phyloP scores from a whole-genome alignment of 2,113 vertebrate genomes.

The Lethenteron camtschaticum region DNA sequence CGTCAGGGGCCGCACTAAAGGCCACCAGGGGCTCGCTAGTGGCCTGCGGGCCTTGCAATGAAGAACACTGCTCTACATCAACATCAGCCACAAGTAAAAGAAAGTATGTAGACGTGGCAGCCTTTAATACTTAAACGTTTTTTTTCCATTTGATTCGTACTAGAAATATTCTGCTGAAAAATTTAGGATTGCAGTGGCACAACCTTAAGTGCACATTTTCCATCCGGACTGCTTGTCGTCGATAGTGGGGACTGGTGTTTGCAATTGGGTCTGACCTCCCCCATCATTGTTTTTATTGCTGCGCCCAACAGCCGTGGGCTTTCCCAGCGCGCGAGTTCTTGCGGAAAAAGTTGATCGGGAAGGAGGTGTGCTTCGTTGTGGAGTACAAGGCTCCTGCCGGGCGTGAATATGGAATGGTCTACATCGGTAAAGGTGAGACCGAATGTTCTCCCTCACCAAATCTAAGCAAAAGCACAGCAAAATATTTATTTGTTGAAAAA shows the following conservation, averaged over 20 bases:
- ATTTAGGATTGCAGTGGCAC: background rate
- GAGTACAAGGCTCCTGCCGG: conserved; percentile 60
- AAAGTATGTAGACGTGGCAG: too few species aligned
- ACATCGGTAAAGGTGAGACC: conserved; percentile 56
- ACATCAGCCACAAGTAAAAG: too few species aligned
- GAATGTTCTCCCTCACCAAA: too few species aligned
- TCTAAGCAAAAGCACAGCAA: too few species aligned
- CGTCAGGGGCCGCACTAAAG: too few species aligned
- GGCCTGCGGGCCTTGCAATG: too few species aligned
- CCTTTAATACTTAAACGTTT: too few species aligned
- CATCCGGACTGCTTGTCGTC: background rate
- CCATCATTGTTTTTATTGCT: background rate
- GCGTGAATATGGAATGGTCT: conserved; percentile 80
- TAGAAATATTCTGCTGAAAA: background rate
- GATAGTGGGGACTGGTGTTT: background rate
- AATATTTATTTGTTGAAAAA: too few species aligned
- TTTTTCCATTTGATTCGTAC: background rate
- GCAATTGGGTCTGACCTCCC: background rate
- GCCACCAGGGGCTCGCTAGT: too few species aligned
- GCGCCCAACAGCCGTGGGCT: conserved; percentile 48
- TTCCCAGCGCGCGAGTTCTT: conserved; percentile 86
- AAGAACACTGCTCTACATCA: too few species aligned
- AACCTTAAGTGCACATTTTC: background rate
- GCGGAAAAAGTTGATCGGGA: conserved; percentile 85
- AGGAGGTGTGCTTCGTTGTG: conserved; percentile 89